Base-by-base conservation (phyloP, 1,140 invertebrate species). In the Bombus sylvicola region DNA sequence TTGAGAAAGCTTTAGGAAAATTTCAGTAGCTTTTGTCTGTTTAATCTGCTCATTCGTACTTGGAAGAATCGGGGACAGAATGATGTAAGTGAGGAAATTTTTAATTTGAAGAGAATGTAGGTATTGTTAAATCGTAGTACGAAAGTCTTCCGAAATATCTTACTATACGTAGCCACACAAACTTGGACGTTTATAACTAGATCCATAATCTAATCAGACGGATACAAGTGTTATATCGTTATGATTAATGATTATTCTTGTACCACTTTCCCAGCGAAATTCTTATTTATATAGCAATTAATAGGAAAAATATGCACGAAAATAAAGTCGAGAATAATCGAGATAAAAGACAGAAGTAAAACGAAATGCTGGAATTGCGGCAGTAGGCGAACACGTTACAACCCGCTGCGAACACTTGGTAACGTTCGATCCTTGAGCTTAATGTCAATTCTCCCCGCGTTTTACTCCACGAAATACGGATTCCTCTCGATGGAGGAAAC, bases 381-480 rank as follows among this genome's bases (percentile, higher is more conserved):
- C 0, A 34, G 64, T 34, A 34, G 22, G 2, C 64, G 31, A 2
- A 22, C 1, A 39, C 25, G 15, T 71, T 18, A 73, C 71, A 9
- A 73, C 2, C 8, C 12, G 6, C 8, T 4, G 12, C 31, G 28
- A 62, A 2, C 25, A 18, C 2, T 1, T 25, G 15, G 34, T 59
- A n/a, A 62, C 25, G 25, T 31, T 77, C 37, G 75, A 77, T 59
- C 18, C n/a, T 41, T 3, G 12, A 3, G n/a, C 28, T 73, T 12
- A 10, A 43, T 10, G 72, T 41, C 75, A 77, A 83, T 83, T 76
- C 43, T 43, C 28, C 18, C 59, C 34, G 28, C 53, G 25, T 74
- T 69, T 69, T 43, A 41, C 73, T 53, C 41, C 25, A 43, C 37
- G 37, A 74, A 53, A 34, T 34, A 53, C 41, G 4, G 31, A 75